Conservation (phyloP, 2,888 invertebrate genomes). For the Lithophane leautieri region DNA sequence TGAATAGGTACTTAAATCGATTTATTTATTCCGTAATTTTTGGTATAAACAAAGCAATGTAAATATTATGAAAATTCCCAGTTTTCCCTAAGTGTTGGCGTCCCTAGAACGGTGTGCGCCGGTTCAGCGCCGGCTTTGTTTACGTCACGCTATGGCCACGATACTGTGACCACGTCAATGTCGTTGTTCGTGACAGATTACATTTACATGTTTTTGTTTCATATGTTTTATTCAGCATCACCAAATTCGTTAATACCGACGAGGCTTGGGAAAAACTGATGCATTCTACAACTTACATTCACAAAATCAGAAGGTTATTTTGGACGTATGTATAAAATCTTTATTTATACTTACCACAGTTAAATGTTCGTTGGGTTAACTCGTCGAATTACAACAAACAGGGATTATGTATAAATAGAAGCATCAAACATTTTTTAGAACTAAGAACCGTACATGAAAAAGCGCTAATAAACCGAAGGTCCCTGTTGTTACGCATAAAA, state of each 20-base stretch:
- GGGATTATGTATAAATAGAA: constrained; percentile 18
- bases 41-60: neutral
- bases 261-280: constrained; percentile 38
- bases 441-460: constrained; percentile 33
- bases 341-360: constrained; percentile 1
- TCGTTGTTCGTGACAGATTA: constrained; percentile 45
- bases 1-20: neutral
- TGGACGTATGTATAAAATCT: constrained; percentile 12
- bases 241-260: constrained; percentile 35
- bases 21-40: neutral
- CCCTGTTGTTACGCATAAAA: constrained; percentile 53
- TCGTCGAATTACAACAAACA: neutral
- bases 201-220: constrained; percentile 30
- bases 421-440: constrained; percentile 8
- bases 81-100: constrained; percentile 27
- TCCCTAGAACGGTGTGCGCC: constrained; percentile 48
- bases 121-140: constrained; percentile 63
- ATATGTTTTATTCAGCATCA: constrained; percentile 48
- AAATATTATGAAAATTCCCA: neutral
- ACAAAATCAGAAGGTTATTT: constrained; percentile 36
- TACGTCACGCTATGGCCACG: constrained; percentile 63
- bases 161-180: constrained; percentile 60
- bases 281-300: constrained; percentile 35
- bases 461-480: constrained; percentile 49
- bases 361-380: neutral